Evolutionary conservation across 2,113 vertebrate species (phyloP).

Genomic region (Mastomys coucha): DNA sequence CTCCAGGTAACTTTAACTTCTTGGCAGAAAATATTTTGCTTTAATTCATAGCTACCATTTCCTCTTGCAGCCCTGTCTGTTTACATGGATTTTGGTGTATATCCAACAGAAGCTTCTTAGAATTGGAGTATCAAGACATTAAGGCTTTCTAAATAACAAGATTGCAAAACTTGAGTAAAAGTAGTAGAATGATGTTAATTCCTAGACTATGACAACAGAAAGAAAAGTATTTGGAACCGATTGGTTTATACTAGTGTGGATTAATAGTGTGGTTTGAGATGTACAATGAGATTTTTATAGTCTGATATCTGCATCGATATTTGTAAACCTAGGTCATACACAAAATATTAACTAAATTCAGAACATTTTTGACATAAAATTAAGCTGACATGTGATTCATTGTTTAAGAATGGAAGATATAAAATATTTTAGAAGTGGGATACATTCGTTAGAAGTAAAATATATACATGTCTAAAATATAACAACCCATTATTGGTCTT

Average conservation of each 20-base stretch:
- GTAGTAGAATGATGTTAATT: background rate
- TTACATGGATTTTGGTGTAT: background rate
- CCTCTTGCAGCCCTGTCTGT: background rate
- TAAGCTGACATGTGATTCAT: background rate
- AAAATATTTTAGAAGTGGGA: background rate
- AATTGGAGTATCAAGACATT: background rate
- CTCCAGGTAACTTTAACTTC: background rate
- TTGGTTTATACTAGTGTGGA: background rate
- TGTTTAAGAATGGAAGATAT: background rate
- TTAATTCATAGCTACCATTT: background rate
- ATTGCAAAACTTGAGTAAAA: background rate
- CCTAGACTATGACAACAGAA: background rate
- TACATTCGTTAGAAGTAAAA: background rate
- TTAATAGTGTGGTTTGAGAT: background rate
- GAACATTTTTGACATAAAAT: background rate
- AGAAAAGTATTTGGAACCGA: background rate
- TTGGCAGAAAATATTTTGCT: background rate
- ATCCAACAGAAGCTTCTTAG: background rate
- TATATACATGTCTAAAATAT: background rate
- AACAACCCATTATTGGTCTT: background rate
- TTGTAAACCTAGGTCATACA: background rate
- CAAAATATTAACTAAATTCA: background rate
- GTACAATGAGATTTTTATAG: background rate
- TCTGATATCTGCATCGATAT: background rate
- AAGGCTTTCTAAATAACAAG: background rate